Evolutionary conservation across 2,113 vertebrate species (phyloP).

Genomic region (Seriola rivoliana): DNA sequence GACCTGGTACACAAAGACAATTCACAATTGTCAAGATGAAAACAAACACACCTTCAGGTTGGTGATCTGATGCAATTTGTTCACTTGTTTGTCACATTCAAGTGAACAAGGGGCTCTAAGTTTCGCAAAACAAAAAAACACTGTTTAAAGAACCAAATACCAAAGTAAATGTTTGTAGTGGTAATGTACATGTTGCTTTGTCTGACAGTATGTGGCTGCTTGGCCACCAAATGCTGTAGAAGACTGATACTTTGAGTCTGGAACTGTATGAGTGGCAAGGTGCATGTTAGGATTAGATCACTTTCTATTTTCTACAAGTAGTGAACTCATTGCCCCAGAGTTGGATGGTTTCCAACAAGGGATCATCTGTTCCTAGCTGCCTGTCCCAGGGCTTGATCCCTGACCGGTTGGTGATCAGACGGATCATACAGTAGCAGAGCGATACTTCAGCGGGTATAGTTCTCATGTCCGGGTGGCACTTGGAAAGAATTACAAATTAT

Average conservation of each 20-base stretch:
- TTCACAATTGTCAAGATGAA: too few relatives aligned
- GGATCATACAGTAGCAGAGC: not conserved
- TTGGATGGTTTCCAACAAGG: slow-evolving; percentile 39
- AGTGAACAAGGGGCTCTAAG: not conserved
- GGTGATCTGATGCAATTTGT: not conserved
- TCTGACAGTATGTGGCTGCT: not conserved
- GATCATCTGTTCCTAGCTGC: slow-evolving; percentile 48
- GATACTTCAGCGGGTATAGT: not conserved
- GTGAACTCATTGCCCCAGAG: slow-evolving; percentile 33
- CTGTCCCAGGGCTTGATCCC: slow-evolving; percentile 42
- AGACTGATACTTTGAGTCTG: not conserved
- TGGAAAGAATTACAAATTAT: too few relatives aligned
- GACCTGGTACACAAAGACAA: too few relatives aligned
- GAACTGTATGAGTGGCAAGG: not conserved
- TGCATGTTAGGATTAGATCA: slow-evolving; percentile 25
- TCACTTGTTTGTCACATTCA: too few relatives aligned
- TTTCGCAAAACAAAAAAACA: too few relatives aligned
- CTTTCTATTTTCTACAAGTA: slow-evolving; percentile 50
- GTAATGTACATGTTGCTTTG: not conserved
- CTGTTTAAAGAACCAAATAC: not conserved
- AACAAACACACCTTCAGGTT: not conserved
- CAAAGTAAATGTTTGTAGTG: not conserved
- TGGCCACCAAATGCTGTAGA: not conserved
- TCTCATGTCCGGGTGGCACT: not conserved
- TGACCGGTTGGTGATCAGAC: slow-evolving; percentile 19